Evolutionary conservation across 1,140 invertebrate genomes (phyloP), one percentile per base, ranked within the genome.

Genomic region (Trichonephila clavata): DNA sequence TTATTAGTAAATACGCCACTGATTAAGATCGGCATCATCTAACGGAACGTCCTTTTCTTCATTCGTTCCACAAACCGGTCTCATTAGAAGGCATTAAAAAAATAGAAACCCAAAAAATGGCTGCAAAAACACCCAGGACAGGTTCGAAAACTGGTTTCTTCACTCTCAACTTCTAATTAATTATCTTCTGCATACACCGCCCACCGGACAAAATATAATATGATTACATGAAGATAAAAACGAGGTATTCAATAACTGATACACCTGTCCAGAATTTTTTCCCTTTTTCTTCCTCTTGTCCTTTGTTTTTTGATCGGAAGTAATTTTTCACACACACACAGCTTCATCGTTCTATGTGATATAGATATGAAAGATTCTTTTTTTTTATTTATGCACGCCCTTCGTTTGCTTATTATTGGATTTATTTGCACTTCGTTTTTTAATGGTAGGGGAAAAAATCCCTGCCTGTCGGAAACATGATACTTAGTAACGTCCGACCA

Each of bases 321-420:
- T 65, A 87, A 65, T 87, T 87, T 87, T 87, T 87, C 86, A n/a
- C n/a, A n/a, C n/a, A n/a, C n/a, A n/a, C n/a, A n/a, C n/a, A 87
- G 61, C 86, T 39, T 32, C 81, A 13, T 24, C 50, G 20, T 80
- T 84, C 21, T 10, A 13, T 63, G 6, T 65, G 86, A 87, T 87
- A 87, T 65, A 87, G 86, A 87, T 87, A 87, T 87, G 50, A 87
- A 20, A 63, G 18, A 24, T 87, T 87, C 21, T 24, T 65, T 21
- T 87, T 87, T 24, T 86, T 61, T 86, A 24, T 61, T 7, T 43
- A 4, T 43, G 20, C 43, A 84, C 81, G 81, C 81, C 81, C 81
- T 13, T 21, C 50, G 71, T 77, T 77, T 57, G 43, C 18, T 84
- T 84, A 59, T n/a, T 50, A 84, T 57, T 84, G 39, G 50, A 57